These are phyloP conservation scores for Nycticebus coucang DNA, from an alignment of 2,113 vertebrate genomes.

Conservation along the genomic window DNA sequence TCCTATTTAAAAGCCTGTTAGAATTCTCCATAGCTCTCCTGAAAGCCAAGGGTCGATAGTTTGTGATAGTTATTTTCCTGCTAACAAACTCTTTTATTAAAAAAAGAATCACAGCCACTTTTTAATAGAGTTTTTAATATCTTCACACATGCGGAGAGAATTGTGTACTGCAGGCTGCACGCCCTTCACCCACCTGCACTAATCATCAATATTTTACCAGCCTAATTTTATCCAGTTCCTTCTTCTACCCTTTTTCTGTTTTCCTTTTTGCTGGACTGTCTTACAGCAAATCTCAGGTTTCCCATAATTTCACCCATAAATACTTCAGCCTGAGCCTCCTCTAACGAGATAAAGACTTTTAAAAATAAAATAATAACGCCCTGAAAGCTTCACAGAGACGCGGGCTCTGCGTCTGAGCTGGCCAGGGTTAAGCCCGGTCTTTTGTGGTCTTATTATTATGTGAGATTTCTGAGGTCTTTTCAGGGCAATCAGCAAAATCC, in stretches of 20 bases:
- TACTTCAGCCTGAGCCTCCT: slow-evolving; percentile 50
- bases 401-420: not conserved
- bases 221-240: slow-evolving; percentile 2
- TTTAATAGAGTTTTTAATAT: slow-evolving; percentile 10
- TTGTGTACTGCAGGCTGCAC: not conserved
- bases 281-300: slow-evolving; percentile 55
- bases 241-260: slow-evolving; percentile 2
- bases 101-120: not conserved
- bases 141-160: not conserved
- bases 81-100: slow-evolving; percentile 17
- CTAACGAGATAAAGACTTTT: slow-evolving; percentile 58
- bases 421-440: not conserved
- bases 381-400: not conserved
- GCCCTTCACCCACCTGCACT: not conserved
- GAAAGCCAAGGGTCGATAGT: not conserved
- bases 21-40: not conserved
- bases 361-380: not conserved
- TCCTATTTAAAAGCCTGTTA: not conserved
- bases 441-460: not conserved
- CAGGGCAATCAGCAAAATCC: slow-evolving; percentile 25
- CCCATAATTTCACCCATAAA: slow-evolving; percentile 45
- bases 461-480: slow-evolving; percentile 47
- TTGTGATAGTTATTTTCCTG: not conserved
- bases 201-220: not conserved
- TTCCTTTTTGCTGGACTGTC: slow-evolving; percentile 54